Evolutionary conservation across 2,888 invertebrate species (phyloP).

Genomic region (Sarcophaga carnaria): DNA sequence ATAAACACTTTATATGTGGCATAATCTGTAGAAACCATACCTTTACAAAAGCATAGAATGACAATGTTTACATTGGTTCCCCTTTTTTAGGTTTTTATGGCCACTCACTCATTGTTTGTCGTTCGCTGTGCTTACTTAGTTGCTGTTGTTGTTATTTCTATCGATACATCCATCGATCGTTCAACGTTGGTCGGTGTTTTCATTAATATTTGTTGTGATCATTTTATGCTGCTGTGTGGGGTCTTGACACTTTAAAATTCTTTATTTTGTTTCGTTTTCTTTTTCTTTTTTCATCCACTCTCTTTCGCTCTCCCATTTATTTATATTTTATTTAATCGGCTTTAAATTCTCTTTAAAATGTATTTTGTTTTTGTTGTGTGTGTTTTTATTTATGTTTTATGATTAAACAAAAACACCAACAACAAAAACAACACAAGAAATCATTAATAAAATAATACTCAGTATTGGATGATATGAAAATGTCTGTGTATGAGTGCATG

Average conservation of each 20-base stretch:
- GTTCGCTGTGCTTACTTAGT: conserved; percentile 18
- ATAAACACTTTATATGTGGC: too few species aligned
- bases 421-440: conserved; percentile 11
- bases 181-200: conserved; percentile 6
- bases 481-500: background rate
- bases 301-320: conserved; percentile 10
- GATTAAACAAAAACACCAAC: conserved; percentile 35
- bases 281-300: too few species aligned
- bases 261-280: conserved; percentile 20
- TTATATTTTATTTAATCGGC: conserved; percentile 59
- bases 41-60: too few species aligned
- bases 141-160: conserved; percentile 39
- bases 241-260: conserved; percentile 36
- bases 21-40: too few species aligned
- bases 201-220: conserved; percentile 7
- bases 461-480: background rate
- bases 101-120: background rate
- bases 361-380: conserved; percentile 5
- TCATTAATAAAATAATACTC: background rate
- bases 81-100: too few species aligned
- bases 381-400: conserved; percentile 45
- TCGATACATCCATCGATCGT: conserved; percentile 38
- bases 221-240: conserved; percentile 29
- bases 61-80: too few species aligned
- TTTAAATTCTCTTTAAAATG: conserved; percentile 57